A percentile compares a stretch with the other conserved stretches of the same genome.
Evolutionary conservation across 2,797 vertebrate genomes (phyloP).

Genomic region (Pogonophryne albipinna): DNA sequence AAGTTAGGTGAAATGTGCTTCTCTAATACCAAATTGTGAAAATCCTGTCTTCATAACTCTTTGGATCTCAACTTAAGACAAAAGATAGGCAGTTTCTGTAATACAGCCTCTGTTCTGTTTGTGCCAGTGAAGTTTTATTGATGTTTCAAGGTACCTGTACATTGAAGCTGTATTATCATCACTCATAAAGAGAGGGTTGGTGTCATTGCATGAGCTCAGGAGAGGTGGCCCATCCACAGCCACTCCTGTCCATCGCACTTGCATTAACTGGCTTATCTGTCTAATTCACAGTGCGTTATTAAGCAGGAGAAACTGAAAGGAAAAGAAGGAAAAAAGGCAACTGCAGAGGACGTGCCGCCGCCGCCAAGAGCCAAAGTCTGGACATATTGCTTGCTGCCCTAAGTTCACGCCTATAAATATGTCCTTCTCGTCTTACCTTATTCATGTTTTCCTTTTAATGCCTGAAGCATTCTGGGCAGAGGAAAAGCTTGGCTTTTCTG

Average conservation of each 20-base stretch:
- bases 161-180: constrained; percentile 31
- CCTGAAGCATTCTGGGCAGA: constrained; percentile 80
- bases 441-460: constrained; percentile 65
- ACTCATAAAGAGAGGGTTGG: constrained; percentile 59
- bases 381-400: constrained; percentile 78
- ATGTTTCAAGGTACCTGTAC: constrained; percentile 29
- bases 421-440: constrained; percentile 59
- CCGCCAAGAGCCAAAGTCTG: constrained; percentile 85
- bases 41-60: too few relatives aligned
- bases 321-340: constrained; percentile 69
- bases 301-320: constrained; percentile 80
- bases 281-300: constrained; percentile 86
- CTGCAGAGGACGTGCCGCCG: constrained; percentile 67
- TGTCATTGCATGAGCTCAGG: constrained; percentile 69
- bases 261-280: constrained; percentile 81
- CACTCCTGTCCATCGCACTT: constrained; percentile 57
- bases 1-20: too few relatives aligned
- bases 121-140: constrained; percentile 54
- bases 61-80: too few relatives aligned
- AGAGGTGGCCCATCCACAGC: constrained; percentile 50
- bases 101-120: too few relatives aligned
- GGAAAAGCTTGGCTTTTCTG: constrained; percentile 86
- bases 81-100: too few relatives aligned
- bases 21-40: too few relatives aligned
- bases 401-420: constrained; percentile 77